Conservation (phyloP, 2,113 vertebrate genomes). For the Aegithalos caudatus region DNA sequence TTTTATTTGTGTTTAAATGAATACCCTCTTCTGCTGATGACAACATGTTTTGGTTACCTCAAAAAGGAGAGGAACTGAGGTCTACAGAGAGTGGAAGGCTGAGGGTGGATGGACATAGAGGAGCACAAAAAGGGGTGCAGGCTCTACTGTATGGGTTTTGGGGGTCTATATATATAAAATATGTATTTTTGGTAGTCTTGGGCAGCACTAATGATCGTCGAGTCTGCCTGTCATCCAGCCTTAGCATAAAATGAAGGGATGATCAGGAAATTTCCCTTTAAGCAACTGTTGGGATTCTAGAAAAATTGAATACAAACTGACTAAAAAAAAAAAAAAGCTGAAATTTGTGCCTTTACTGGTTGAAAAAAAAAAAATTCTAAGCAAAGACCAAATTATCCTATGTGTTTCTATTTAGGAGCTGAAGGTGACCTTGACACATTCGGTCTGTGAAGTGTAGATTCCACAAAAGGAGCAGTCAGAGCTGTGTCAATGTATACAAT, state of each 20-base stretch:
- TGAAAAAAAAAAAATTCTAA: neutral
- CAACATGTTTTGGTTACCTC: too few species aligned
- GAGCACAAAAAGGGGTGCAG: neutral
- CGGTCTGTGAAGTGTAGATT: neutral
- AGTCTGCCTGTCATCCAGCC: neutral
- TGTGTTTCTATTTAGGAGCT: neutral
- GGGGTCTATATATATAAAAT: neutral
- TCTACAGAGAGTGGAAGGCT: neutral
- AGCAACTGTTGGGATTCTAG: neutral
- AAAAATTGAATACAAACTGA: neutral
- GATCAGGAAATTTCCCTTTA: neutral
- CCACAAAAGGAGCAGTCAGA: neutral
- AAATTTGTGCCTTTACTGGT: neutral
- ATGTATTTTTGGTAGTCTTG: neutral
- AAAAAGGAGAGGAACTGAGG: too few species aligned
- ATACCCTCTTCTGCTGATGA: too few species aligned
- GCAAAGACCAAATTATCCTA: rapidly evolving
- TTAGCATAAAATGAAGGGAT: neutral
- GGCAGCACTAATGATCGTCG: neutral
- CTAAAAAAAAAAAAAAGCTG: too few species aligned
- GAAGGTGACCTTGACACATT: neutral
- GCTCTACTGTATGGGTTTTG: neutral
- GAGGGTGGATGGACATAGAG: neutral
- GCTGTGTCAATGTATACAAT: neutral
- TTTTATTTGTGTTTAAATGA: too few species aligned